phyloP scores from a whole-genome alignment of 2,888 invertebrate genomes.

The Tuberolachnus salignus region DNA sequence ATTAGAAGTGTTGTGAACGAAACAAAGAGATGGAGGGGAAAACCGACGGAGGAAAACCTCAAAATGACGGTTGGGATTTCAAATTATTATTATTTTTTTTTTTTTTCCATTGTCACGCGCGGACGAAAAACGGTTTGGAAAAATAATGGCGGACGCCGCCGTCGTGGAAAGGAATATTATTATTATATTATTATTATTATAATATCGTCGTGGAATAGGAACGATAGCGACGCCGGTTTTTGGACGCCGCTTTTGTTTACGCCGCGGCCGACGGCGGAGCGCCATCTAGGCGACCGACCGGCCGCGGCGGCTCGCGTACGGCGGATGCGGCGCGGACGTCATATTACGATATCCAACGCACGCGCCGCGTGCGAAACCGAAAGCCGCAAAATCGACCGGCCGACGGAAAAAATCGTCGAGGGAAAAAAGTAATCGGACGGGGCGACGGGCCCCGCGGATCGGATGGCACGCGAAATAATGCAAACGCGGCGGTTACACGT shows the following conservation, averaged over 20 bases:
- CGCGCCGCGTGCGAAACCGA: not conserved
- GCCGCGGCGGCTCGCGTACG: not conserved
- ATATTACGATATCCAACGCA: not conserved
- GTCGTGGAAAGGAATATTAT: constrained; percentile 35
- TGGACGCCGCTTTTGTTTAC: constrained; percentile 43
- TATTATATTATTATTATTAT: not conserved
- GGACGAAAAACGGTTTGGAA: too few relatives aligned
- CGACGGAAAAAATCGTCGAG: not conserved
- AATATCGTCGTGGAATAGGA: constrained; percentile 3
- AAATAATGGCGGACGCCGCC: not conserved
- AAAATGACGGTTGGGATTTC: too few relatives aligned
- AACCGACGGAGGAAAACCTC: too few relatives aligned
- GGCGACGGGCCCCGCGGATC: not conserved
- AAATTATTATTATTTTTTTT: too few relatives aligned
- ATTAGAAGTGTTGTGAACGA: too few relatives aligned
- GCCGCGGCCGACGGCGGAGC: not conserved
- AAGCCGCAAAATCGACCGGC: not conserved
- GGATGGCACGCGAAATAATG: not conserved
- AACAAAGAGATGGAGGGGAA: too few relatives aligned
- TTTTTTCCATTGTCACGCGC: too few relatives aligned
- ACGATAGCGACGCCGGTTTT: not conserved
- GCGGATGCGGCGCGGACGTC: not conserved
- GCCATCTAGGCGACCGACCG: constrained; percentile 24
- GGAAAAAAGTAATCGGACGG: not conserved
- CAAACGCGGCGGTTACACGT: too few relatives aligned